These are phyloP conservation scores for Melanotaenia duboulayi DNA, from an alignment of 2,113 vertebrate genomes.

Conservation along the genomic window DNA sequence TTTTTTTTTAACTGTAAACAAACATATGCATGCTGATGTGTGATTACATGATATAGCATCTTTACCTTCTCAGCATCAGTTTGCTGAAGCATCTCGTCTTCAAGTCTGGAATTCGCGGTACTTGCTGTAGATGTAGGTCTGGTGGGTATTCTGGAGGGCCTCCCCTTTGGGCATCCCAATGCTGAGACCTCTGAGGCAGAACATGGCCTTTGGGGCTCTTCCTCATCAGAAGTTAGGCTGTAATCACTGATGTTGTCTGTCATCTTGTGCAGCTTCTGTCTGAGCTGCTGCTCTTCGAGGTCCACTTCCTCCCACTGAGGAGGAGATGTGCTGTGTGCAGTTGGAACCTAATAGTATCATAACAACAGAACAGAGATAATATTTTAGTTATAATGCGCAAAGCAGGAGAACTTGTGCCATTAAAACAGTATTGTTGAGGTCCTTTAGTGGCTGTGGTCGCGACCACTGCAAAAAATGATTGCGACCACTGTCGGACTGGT, in stretches of 20 bases:
- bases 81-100: constrained; percentile 32
- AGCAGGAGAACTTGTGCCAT: too few relatives aligned
- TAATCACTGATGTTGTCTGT: constrained; percentile 88
- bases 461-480: too few relatives aligned
- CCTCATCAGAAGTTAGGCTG: constrained; percentile 86
- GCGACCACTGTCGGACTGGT: too few relatives aligned
- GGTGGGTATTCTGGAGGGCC: constrained; percentile 36
- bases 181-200: constrained; percentile 36
- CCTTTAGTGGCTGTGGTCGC: too few relatives aligned
- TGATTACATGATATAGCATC: neutral
- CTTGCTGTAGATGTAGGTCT: constrained; percentile 59
- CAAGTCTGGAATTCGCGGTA: constrained; percentile 15
- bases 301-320: constrained; percentile 68
- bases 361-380: constrained; percentile 11
- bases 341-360: constrained; percentile 25
- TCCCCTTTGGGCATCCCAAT: constrained; percentile 35
- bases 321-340: constrained; percentile 70
- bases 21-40: neutral
- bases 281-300: constrained; percentile 85
- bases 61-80: constrained; percentile 51
- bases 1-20: constrained; percentile 10
- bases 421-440: too few relatives aligned
- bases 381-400: too few relatives aligned
- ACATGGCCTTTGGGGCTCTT: constrained; percentile 57
- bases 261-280: constrained; percentile 86